Evolutionary conservation across 1,140 invertebrate species (phyloP).

Genomic region (Drosophila grimshawi): DNA sequence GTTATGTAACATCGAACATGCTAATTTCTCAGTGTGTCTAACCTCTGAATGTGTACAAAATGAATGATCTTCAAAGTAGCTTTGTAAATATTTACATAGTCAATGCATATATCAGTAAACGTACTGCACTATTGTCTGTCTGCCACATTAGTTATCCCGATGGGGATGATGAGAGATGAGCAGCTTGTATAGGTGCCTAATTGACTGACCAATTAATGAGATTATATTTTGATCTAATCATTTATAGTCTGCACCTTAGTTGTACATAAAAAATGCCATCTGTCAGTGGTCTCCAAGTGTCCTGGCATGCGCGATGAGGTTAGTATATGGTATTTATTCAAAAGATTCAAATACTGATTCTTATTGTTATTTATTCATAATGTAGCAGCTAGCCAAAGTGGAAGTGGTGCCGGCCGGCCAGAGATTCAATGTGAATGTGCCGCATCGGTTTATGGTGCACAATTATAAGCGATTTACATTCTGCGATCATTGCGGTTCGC

Average conservation of each 20-base stretch:
- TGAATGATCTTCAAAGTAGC: slow-evolving; percentile 32
- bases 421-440: slow-evolving; percentile 99
- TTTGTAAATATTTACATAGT: slow-evolving; percentile 38
- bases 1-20: slow-evolving; percentile 22
- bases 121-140: slow-evolving; percentile 32
- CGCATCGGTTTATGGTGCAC: slow-evolving; percentile 96
- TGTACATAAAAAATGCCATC: slow-evolving; percentile 98
- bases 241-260: slow-evolving; percentile 98
- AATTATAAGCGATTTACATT: slow-evolving; percentile 99
- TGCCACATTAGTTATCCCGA: too few species aligned
- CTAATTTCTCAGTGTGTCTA: slow-evolving; percentile 46
- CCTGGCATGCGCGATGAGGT: slow-evolving; percentile 97
- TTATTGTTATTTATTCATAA: neutral
- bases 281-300: slow-evolving; percentile 96
- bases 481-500: slow-evolving; percentile 98
- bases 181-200: slow-evolving; percentile 9
- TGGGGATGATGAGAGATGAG: slow-evolving; percentile 5
- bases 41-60: slow-evolving; percentile 42
- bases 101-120: slow-evolving; percentile 13
- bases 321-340: slow-evolving; percentile 56
- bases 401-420: slow-evolving; percentile 87
- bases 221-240: slow-evolving; percentile 49
- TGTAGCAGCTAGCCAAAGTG: slow-evolving; percentile 76
- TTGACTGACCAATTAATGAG: slow-evolving; percentile 26
- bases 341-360: neutral